Base-by-base conservation (phyloP, 53 echinoderm and acorn worm genomes). In the Patiria pectinifera region DNA sequence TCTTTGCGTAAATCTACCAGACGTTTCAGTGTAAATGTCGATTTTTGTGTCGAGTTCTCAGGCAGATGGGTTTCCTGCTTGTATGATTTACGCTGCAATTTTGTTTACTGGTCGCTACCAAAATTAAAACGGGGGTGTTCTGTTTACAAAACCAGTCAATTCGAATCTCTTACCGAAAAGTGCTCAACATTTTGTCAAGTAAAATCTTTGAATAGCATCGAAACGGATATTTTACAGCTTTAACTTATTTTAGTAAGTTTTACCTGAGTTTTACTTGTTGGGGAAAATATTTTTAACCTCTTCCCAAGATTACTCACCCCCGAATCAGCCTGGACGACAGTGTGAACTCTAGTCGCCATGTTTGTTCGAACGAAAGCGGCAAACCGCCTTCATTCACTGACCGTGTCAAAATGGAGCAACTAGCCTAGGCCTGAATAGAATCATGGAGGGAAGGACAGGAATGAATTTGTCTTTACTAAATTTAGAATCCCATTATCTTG, bases 41-140 rank as follows among this genome's bases (percentile, higher is more conserved):
- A 59, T 59, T 87, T 90, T 80, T 58, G 90, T 9, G 63, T 80
- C 45, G 49, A 14, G 13, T 46, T 90, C 69, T 2, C n/a, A 11
- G 80, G 19, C 80, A 35, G 48, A 69, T 48, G 60, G 88, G 69
- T 81, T 90, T 90, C 90, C 90, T 90, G 80, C 45, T 66, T 60
- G 48, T 66, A 87, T 21, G 19, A 22, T 89, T 81, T 69, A 69
- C 81, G 62, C 90, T 79, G 66, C 80, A 90, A 90, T 79, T 35
- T 90, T 90, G 90, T 90, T 90, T 90, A 90, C 90, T 90, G 90
- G 90, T 90, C 90, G 11, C 90, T n/a, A 80, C 90, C 81, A 90
- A 69, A 81, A 63, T 14, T 80, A 69, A 81, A 90, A 81, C 26
- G 61, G 90, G 90, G 90, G 80, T 80, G 90, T 74, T 74, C 74